A percentile compares a stretch with the other conserved stretches of the same genome.
phyloP scores from a whole-genome alignment of 2,888 invertebrate genomes.

The Dyspetes luteomarginatus region DNA sequence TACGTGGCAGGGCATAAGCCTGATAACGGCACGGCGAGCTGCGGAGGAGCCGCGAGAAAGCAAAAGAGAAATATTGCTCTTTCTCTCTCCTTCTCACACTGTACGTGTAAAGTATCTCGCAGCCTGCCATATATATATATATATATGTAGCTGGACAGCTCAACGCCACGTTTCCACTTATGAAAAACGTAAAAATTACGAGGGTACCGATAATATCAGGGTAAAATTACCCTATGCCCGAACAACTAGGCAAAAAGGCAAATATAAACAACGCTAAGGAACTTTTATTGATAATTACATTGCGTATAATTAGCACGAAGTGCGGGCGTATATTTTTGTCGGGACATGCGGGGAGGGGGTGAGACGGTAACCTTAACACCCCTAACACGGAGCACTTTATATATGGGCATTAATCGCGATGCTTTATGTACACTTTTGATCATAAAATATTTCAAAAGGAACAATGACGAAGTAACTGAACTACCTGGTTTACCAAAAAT shows the following conservation, averaged over 20 bases:
- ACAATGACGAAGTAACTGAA: no score
- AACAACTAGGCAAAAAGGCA: conserved; percentile 1
- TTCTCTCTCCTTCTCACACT: neutral
- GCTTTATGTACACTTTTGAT: no score
- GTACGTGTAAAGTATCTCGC: conserved; percentile 59
- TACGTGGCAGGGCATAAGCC: conserved; percentile 49
- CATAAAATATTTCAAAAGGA: no score
- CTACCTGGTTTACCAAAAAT: no score
- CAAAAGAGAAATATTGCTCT: conserved; percentile 39
- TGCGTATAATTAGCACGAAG: conserved; percentile 56
- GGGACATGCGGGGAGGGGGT: no score
- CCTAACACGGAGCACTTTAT: no score
- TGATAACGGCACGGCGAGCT: conserved; percentile 53
- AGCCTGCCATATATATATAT: no score
- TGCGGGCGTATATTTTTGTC: neutral
- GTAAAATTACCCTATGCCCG: conserved; percentile 43
- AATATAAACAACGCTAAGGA: conserved; percentile 19
- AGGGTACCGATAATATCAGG: conserved; percentile 51
- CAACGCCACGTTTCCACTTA: conserved; percentile 62
- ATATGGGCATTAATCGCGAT: no score
- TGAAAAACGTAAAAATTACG: conserved; percentile 63
- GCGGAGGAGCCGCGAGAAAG: conserved; percentile 35
- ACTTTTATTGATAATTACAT: conserved; percentile 62
- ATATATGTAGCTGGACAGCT: no score
- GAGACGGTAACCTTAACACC: no score